A percentile compares a stretch with the other conserved stretches of the same genome.
phyloP scores from a whole-genome alignment of 1,140 invertebrate species.

The Apocrypta bakeri region DNA sequence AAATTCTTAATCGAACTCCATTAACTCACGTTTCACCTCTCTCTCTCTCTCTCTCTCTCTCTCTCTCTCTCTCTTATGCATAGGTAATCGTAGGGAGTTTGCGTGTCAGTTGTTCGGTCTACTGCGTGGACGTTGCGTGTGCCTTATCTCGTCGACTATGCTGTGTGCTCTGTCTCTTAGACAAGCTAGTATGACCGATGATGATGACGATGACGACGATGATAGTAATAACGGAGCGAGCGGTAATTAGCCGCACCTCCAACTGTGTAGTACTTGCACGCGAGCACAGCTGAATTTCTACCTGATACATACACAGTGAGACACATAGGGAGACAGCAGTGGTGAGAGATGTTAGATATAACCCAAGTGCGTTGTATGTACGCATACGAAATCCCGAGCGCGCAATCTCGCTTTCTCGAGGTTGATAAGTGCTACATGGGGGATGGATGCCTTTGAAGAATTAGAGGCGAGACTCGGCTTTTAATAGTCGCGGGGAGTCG shows the following conservation, averaged over 20 bases:
- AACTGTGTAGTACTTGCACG: neutral
- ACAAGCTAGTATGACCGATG: constrained; percentile 24
- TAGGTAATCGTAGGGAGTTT: too few relatives aligned
- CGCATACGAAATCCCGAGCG: neutral
- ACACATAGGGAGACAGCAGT: neutral
- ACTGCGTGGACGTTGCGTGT: constrained; percentile 14
- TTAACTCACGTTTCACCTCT: neutral
- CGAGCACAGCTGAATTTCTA: neutral
- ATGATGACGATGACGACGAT: constrained; percentile 31
- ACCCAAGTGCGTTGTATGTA: neutral
- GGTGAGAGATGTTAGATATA: neutral
- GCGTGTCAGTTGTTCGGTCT: neutral
- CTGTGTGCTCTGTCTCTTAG: neutral
- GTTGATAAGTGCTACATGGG: neutral
- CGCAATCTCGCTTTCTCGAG: neutral
- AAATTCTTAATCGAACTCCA: constrained; percentile 40
- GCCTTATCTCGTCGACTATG: constrained; percentile 28
- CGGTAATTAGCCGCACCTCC: constrained; percentile 30
- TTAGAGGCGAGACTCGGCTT: neutral
- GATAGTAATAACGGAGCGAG: constrained; percentile 22
- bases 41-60: too few relatives aligned
- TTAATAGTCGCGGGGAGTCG: neutral
- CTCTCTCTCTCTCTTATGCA: too few relatives aligned
- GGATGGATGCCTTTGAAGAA: neutral
- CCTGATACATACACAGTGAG: neutral